Base-by-base conservation (phyloP, 2,888 invertebrate genomes). In the Drosophila kanekoi region DNA sequence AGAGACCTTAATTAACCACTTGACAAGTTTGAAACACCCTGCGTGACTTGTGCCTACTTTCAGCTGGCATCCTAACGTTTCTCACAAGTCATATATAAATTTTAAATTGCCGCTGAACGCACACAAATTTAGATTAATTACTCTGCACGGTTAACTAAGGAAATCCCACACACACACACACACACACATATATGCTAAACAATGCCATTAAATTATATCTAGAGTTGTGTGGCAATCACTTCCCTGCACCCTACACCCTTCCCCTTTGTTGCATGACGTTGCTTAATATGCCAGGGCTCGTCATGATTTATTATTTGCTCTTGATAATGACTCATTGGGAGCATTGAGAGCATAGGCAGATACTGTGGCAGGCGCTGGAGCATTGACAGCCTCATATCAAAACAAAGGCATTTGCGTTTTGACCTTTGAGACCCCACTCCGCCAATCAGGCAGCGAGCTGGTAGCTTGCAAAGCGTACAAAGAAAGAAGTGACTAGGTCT, bases 41-140 rank as follows among this genome's bases (percentile, higher is more conserved):
- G 52, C 72, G 68, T 72, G 63, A 68, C 63, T 44, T 47, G 53
- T 47, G 32, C 23, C 43, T 59, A 60, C 44, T 69, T 60, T 81
- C 61, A 69, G 58, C 54, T 58, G 47, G 57, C 23, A 48, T 51
- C 64, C 57, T 35, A 60, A 45, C 62, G 51, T 58, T 58, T 47
- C 58, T 51, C 62, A 64, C 51, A 77, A 80, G 59, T 78, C 56
- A 62, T 56, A 67, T 61, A 80, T 76, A 80, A 73, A 79, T 80
- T 79, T 83, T 86, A 78, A 82, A 82, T 82, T 86, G 79, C 86
- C 84, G 54, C 77, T 84, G 74, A 87, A 74, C 75, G 59, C 66
- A 72, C 81, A 72, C 84, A 83, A 83, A 83, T 87, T 86, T 72
- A 87, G 84, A 83, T 87, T 83, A 83, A 87, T 83, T 87, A 79